Evolutionary conservation across 2,113 vertebrate species (phyloP).

Genomic region (Sigmodon hispidus): DNA sequence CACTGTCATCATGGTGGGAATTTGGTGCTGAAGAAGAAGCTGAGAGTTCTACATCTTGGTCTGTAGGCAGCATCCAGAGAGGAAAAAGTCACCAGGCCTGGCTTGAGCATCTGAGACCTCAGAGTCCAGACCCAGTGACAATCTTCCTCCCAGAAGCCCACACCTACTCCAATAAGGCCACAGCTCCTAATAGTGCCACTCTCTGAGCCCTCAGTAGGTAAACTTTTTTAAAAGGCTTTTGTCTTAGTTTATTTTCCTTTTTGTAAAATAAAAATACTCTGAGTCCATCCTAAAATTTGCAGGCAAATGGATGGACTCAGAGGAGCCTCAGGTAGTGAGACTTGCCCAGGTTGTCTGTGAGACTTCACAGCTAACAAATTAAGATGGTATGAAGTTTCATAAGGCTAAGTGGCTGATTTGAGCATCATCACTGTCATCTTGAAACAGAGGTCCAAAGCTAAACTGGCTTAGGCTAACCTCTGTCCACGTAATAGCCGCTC

Average conservation of each 20-base stretch:
- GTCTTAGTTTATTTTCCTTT: neutral
- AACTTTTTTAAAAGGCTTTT: neutral
- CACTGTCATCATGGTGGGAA: neutral
- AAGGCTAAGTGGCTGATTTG: neutral
- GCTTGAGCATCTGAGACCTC: neutral
- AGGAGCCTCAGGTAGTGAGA: neutral
- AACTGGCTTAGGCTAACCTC: neutral
- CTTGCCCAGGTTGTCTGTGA: neutral
- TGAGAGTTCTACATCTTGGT: neutral
- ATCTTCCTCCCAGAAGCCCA: neutral
- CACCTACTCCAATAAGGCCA: neutral
- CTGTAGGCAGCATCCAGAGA: neutral
- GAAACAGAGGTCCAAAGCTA: neutral
- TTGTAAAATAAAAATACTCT: neutral
- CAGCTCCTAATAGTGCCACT: neutral
- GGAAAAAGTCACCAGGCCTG: neutral
- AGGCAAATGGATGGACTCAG: too few species aligned
- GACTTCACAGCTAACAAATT: neutral
- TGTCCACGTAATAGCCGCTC: neutral
- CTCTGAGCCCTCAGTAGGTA: neutral
- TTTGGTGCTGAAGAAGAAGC: too few species aligned
- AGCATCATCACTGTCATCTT: neutral
- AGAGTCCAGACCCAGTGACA: too few species aligned
- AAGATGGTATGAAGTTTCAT: neutral
- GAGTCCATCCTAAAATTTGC: neutral